Evolutionary conservation across 2,113 vertebrate species (phyloP).

Genomic region (Engraulis encrasicolus): DNA sequence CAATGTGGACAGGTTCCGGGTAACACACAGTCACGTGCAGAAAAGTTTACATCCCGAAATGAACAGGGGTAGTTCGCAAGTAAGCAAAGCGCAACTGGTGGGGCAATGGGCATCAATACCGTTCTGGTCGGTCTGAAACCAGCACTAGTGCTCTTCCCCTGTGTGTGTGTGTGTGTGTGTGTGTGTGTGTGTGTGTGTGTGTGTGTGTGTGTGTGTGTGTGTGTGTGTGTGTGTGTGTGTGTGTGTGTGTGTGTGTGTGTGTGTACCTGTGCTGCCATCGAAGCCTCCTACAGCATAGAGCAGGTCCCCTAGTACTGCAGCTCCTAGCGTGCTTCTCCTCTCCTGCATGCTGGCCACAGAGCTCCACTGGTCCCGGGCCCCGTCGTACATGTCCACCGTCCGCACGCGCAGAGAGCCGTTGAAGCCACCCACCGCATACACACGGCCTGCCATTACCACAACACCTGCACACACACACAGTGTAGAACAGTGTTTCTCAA

Average conservation of each 20-base stretch:
- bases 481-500: no score
- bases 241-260: slow-evolving; percentile 9
- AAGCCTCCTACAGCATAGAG: slow-evolving; percentile 94
- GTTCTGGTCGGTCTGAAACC: no score
- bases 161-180: no score
- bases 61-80: no score
- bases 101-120: no score
- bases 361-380: slow-evolving; percentile 88
- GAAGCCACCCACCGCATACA: slow-evolving; percentile 92
- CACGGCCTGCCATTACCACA: slow-evolving; percentile 88
- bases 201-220: neutral
- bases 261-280: slow-evolving; percentile 93
- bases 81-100: no score
- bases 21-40: no score
- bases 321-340: slow-evolving; percentile 89
- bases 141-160: no score
- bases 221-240: neutral
- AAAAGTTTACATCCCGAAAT: no score
- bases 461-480: slow-evolving; percentile 78
- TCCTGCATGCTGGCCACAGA: slow-evolving; percentile 95
- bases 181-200: neutral
- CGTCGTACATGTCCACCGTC: slow-evolving; percentile 91
- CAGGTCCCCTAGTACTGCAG: slow-evolving; percentile 88
- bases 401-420: slow-evolving; percentile 91
- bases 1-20: no score